Evolutionary conservation across 2,888 invertebrate genomes (phyloP).

Genomic region (Callyntrura guangdongensis): DNA sequence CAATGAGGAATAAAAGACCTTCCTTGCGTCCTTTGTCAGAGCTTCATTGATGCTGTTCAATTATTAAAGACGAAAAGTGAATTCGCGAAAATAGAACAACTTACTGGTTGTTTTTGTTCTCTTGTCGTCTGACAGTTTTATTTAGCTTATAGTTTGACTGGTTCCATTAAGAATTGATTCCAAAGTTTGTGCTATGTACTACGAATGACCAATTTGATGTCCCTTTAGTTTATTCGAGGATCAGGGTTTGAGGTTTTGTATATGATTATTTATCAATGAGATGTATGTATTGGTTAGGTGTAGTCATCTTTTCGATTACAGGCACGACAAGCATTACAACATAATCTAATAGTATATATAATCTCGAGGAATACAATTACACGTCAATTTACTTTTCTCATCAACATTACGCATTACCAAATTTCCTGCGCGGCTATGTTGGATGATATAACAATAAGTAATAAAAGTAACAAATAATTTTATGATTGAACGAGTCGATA

Average conservation of each 20-base stretch:
- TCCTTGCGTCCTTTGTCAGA: slow-evolving; percentile 29
- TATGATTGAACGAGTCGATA: too few species aligned
- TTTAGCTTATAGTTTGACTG: background rate
- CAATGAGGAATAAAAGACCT: background rate
- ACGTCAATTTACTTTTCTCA: background rate
- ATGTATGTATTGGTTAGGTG: background rate
- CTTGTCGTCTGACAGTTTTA: slow-evolving; percentile 41
- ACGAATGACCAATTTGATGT: background rate
- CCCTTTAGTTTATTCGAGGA: too few species aligned
- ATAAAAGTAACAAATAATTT: too few species aligned
- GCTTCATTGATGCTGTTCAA: slow-evolving; percentile 58
- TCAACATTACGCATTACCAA: too few species aligned
- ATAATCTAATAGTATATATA: background rate
- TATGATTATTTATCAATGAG: background rate
- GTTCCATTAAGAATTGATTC: too few species aligned
- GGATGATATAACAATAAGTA: too few species aligned
- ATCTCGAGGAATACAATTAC: background rate
- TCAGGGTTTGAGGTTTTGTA: too few species aligned
- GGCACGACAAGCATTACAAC: background rate
- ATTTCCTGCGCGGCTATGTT: too few species aligned
- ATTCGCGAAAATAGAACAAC: background rate
- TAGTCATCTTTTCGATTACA: too few species aligned
- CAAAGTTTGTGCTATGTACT: background rate
- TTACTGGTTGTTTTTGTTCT: background rate
- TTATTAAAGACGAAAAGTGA: slow-evolving; percentile 58